Conservation (phyloP, 2,888 invertebrate genomes). For the Amphiduros pacificus region DNA sequence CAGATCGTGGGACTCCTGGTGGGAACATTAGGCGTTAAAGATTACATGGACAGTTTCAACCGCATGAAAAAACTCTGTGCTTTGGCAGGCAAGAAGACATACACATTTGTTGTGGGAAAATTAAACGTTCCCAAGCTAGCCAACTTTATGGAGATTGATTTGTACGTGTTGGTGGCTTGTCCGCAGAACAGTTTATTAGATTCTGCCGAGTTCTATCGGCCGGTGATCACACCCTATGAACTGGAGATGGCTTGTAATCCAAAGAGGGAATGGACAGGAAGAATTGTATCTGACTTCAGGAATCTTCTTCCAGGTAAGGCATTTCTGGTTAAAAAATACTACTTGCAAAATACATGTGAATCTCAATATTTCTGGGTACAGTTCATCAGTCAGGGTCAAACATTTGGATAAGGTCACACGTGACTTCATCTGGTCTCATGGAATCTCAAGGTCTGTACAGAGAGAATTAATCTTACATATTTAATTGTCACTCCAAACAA, state of each 20-base stretch:
- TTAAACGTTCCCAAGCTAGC: slow-evolving; percentile 92
- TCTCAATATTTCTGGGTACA: no score
- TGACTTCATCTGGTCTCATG: no score
- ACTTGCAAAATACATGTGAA: no score
- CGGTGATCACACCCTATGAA: slow-evolving; percentile 89
- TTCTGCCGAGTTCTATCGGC: slow-evolving; percentile 83
- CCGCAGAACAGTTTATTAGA: slow-evolving; percentile 82
- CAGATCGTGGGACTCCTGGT: slow-evolving; percentile 83
- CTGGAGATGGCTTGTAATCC: slow-evolving; percentile 74
- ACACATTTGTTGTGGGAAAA: slow-evolving; percentile 90
- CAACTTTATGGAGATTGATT: slow-evolving; percentile 89
- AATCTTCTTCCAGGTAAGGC: slow-evolving; percentile 69
- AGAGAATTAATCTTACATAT: no score
- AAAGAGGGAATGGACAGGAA: slow-evolving; percentile 61
- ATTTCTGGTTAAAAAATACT: no score
- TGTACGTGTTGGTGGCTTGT: slow-evolving; percentile 89
- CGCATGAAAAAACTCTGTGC: slow-evolving; percentile 74
- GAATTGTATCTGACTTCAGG: slow-evolving; percentile 75
- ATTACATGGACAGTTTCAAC: slow-evolving; percentile 72
- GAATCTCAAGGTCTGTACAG: no score
- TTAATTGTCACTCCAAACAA: no score
- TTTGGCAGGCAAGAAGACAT: slow-evolving; percentile 80
- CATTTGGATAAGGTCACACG: no score
- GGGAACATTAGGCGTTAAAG: slow-evolving; percentile 84
- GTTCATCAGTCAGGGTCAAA: no score